phyloP scores from a whole-genome alignment of 2,113 vertebrate genomes.

The Cyprinodon tularosa region DNA sequence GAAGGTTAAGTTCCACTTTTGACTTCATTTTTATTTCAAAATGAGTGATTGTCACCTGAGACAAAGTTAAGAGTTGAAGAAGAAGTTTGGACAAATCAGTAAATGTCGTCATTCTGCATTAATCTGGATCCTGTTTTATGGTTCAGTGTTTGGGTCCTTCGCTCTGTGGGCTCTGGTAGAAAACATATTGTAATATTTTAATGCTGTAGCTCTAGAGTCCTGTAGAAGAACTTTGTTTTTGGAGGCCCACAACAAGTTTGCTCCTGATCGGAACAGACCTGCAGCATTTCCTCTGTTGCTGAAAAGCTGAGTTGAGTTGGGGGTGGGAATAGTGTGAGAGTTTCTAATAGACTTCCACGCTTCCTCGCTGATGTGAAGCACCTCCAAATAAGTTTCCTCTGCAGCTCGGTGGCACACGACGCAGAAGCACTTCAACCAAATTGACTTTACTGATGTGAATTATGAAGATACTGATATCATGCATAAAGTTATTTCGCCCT shows the following conservation, averaged over 20 bases:
- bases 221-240: neutral
- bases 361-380: constrained; percentile 86
- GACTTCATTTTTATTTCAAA: too few species aligned
- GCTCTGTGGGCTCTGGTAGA: too few species aligned
- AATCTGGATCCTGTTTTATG: too few species aligned
- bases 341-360: constrained; percentile 70
- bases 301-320: neutral
- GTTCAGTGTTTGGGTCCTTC: too few species aligned
- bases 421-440: constrained; percentile 91
- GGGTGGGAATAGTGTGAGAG: neutral
- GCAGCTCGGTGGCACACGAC: constrained; percentile 74
- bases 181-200: too few species aligned
- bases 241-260: neutral
- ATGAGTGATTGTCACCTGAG: too few species aligned
- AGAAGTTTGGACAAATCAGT: too few species aligned
- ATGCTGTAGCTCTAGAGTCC: too few species aligned
- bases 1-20: too few species aligned
- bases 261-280: neutral
- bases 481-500: constrained; percentile 89
- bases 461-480: constrained; percentile 93
- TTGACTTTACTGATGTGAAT: constrained; percentile 93
- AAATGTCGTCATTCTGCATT: too few species aligned
- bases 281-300: neutral
- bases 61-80: too few species aligned
- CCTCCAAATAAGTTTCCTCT: constrained; percentile 85